These are phyloP conservation scores for Rhabdornis inornatus DNA, from an alignment of 2,113 vertebrate species.

Conservation along the genomic window DNA sequence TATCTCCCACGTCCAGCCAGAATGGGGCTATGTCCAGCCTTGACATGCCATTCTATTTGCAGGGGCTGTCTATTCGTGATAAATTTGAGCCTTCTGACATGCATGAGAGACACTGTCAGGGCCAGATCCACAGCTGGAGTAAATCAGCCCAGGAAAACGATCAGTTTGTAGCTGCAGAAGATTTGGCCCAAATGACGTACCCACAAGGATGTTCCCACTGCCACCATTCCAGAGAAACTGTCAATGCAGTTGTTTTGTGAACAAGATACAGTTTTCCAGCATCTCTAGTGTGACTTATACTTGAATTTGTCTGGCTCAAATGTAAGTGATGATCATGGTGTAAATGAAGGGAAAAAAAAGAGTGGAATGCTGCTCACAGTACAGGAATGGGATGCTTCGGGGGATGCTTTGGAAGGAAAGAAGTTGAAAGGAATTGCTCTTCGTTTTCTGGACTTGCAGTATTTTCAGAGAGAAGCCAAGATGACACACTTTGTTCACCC, in stretches of 20 bases:
- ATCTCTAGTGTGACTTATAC: not conserved
- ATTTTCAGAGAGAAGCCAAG: not conserved
- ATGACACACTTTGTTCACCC: not conserved
- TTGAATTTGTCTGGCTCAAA: not conserved
- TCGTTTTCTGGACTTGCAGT: not conserved
- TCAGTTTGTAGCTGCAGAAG: not conserved
- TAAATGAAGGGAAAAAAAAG: not conserved
- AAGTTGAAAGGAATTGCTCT: not conserved
- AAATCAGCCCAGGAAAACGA: not conserved
- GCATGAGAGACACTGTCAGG: not conserved
- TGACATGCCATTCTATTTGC: conserved; percentile 61
- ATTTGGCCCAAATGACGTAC: not conserved
- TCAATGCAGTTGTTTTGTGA: not conserved
- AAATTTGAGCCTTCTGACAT: conserved; percentile 37
- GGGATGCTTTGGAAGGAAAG: not conserved
- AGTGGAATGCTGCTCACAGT: not conserved
- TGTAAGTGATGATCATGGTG: not conserved
- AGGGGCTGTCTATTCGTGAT: conserved; percentile 16
- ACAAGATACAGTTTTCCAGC: not conserved
- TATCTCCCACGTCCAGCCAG: conserved; percentile 49
- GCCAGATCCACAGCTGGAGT: not conserved
- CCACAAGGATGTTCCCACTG: not conserved
- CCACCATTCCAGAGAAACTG: not conserved
- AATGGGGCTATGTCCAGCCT: conserved; percentile 1
- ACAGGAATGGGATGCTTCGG: not conserved